Evolutionary conservation across 53 echinoderm and acorn worm species (phyloP).

Genomic region (Luidia sarsii): DNA sequence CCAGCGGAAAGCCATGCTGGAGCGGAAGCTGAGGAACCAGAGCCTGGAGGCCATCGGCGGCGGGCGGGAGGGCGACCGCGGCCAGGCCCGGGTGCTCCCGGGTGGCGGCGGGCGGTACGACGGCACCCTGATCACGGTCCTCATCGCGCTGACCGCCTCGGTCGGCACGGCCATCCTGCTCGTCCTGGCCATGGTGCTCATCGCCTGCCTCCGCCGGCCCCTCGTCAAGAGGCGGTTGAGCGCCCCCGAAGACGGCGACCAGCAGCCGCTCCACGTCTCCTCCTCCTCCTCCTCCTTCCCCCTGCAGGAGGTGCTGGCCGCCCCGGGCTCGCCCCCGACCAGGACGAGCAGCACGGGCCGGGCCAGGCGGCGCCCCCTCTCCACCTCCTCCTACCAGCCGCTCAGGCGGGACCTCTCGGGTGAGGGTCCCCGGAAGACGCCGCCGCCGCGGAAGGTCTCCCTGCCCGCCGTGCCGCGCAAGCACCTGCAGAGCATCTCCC

Average conservation of each 20-base stretch:
- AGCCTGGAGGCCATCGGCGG: neutral
- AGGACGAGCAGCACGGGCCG: neutral
- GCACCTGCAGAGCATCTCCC: slow-evolving; percentile 21
- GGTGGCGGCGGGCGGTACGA: neutral
- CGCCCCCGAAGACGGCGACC: neutral
- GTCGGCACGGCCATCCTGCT: slow-evolving; percentile 45
- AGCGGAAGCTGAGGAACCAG: slow-evolving; percentile 1
- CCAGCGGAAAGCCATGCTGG: slow-evolving; percentile 37
- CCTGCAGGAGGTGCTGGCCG: neutral
- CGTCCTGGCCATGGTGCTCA: slow-evolving; percentile 24
- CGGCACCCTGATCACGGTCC: slow-evolving; percentile 22
- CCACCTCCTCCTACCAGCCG: slow-evolving; percentile 50
- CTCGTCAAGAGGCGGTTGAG: neutral
- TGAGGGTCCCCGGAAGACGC: neutral
- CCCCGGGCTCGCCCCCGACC: neutral
- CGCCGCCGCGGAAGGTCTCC: slow-evolving; percentile 20
- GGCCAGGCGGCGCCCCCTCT: slow-evolving; percentile 5
- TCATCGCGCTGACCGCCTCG: slow-evolving; percentile 42
- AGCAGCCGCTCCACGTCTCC: slow-evolving; percentile 32
- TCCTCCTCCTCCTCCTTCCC: neutral
- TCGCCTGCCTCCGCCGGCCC: slow-evolving; percentile 23
- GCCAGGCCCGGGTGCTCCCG: neutral
- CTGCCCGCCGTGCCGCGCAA: slow-evolving; percentile 4
- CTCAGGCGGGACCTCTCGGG: slow-evolving; percentile 3
- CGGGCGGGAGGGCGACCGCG: neutral